phyloP scores from a whole-genome alignment of 2,113 vertebrate genomes.

The Tragelaphus strepsiceros region DNA sequence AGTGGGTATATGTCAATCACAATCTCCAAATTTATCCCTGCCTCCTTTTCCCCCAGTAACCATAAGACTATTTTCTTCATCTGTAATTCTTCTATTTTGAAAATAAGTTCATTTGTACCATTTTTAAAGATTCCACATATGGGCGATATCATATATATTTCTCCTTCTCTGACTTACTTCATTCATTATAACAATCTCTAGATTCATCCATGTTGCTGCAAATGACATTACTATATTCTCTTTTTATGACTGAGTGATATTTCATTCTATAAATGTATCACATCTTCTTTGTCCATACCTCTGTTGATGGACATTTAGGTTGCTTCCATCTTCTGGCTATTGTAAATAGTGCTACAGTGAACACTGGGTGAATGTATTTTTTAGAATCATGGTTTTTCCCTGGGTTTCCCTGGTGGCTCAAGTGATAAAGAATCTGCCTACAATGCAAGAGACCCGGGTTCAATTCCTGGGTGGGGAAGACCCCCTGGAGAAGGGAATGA shows the following conservation, averaged over 20 bases:
- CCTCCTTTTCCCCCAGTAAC: neutral
- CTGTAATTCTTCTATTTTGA: neutral
- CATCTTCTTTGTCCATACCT: neutral
- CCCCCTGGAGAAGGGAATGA: neutral
- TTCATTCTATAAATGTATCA: neutral
- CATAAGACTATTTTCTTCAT: neutral
- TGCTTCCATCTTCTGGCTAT: neutral
- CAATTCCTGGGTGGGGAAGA: neutral
- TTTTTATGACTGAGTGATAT: neutral
- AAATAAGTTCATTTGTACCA: neutral
- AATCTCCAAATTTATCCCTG: neutral
- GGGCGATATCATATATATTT: neutral
- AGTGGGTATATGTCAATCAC: neutral
- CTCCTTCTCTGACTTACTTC: neutral
- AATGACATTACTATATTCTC: neutral
- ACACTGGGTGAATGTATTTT: neutral
- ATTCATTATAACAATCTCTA: neutral
- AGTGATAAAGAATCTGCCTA: neutral
- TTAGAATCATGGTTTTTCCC: neutral
- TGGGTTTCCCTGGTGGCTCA: neutral
- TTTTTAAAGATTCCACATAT: neutral
- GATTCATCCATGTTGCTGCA: neutral
- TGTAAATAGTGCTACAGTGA: neutral
- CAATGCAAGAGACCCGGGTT: neutral
- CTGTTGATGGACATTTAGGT: neutral